phyloP scores from a whole-genome alignment of 2,888 invertebrate genomes.

The Idaea straminata region DNA sequence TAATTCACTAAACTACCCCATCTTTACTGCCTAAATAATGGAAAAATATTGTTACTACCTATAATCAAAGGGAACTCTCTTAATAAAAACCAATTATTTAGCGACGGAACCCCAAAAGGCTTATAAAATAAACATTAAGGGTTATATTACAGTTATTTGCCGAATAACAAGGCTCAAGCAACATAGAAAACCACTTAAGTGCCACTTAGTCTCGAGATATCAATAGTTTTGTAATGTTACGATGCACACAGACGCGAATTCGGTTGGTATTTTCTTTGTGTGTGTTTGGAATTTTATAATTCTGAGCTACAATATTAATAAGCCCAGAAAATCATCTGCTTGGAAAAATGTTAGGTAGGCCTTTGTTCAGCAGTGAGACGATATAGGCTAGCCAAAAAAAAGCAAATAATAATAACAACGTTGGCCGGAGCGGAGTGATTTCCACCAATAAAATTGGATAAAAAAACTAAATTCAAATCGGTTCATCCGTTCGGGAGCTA shows the following conservation, averaged over 20 bases:
- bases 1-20: background rate
- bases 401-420: no score
- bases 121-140: conserved; percentile 17
- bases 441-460: no score
- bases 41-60: background rate
- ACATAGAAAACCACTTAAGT: conserved; percentile 31
- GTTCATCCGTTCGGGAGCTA: no score
- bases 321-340: no score
- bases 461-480: no score
- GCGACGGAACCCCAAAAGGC: background rate
- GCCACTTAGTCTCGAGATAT: conserved; percentile 21
- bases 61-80: background rate
- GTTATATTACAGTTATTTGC: conserved; percentile 19
- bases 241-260: conserved; percentile 1
- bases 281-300: no score
- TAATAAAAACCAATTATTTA: conserved; percentile 1
- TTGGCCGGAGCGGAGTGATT: no score
- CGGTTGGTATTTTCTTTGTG: no score
- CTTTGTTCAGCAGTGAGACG: no score
- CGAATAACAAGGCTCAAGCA: conserved; percentile 19
- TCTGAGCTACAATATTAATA: no score
- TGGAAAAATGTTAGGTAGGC: no score
- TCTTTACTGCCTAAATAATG: background rate
- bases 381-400: no score
- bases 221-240: conserved; percentile 15